These are phyloP conservation scores for Cydia pomonella DNA, from an alignment of 1,140 invertebrate species.

Conservation along the genomic window DNA sequence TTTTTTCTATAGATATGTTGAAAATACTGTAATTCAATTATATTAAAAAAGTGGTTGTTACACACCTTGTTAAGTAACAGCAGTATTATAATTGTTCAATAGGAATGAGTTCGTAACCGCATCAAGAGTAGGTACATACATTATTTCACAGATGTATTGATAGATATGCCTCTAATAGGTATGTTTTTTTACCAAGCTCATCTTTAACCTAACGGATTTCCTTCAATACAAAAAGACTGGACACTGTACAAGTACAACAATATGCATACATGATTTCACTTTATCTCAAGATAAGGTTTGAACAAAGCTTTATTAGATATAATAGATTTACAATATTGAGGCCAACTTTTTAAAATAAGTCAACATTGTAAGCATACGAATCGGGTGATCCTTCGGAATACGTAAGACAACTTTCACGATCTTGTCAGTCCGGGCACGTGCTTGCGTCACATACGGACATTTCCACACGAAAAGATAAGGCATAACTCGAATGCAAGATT, in stretches of 20 bases:
- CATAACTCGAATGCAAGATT: conserved; percentile 16
- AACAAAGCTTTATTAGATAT: too few relatives aligned
- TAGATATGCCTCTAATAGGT: background rate
- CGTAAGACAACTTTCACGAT: conserved; percentile 52
- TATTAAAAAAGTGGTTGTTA: background rate
- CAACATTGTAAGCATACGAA: conserved; percentile 35
- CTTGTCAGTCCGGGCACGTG: conserved; percentile 50
- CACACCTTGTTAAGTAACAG: conserved; percentile 1
- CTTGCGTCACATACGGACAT: conserved; percentile 37
- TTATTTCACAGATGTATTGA: background rate
- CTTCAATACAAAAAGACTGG: too few relatives aligned
- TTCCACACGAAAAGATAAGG: conserved; percentile 32
- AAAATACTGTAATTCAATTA: conserved; percentile 16
- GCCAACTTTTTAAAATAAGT: background rate
- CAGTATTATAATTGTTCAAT: background rate
- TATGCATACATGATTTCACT: too few relatives aligned
- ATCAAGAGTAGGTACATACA: background rate
- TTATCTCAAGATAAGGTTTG: too few relatives aligned
- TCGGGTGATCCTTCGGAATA: conserved; percentile 46
- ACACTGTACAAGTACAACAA: too few relatives aligned
- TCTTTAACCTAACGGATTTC: too few relatives aligned
- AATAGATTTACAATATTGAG: too few relatives aligned
- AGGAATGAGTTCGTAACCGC: background rate
- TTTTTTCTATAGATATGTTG: conserved; percentile 7
- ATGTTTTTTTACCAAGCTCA: too few relatives aligned